These are phyloP conservation scores for Hydractinia echinata DNA, from an alignment of 30 jellyfish, hydroid and myxozoan species.

Conservation along the genomic window DNA sequence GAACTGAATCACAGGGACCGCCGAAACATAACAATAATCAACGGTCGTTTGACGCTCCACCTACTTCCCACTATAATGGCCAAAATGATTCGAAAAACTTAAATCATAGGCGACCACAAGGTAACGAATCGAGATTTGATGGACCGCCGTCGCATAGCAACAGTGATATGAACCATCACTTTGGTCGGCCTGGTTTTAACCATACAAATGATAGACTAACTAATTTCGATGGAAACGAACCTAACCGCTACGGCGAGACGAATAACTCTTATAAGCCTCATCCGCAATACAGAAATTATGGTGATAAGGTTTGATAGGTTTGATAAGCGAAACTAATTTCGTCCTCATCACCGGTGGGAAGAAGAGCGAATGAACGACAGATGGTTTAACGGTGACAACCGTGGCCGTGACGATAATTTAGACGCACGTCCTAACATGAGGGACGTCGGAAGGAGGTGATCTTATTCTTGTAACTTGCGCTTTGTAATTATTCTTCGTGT, in stretches of 20 bases:
- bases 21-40: not conserved
- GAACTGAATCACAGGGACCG: not conserved
- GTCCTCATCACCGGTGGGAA: constrained; percentile 27
- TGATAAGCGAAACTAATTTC: not conserved
- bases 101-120: not conserved
- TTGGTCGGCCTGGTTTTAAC: no score
- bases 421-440: no score
- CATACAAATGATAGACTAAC: no score
- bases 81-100: no score
- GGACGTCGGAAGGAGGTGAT: no score
- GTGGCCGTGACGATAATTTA: no score
- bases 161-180: no score
- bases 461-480: no score
- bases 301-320: not conserved
- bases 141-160: constrained; percentile 3
- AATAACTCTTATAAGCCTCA: not conserved
- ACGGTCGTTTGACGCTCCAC: not conserved
- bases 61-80: no score
- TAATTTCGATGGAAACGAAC: no score
- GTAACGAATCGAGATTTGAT: constrained; percentile 2
- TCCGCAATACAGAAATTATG: not conserved
- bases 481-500: no score
- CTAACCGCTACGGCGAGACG: not conserved
- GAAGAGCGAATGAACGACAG: constrained; percentile 17
- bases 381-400: not conserved